phyloP scores from a whole-genome alignment of 2,888 invertebrate species.

The Sisyra nigra region DNA sequence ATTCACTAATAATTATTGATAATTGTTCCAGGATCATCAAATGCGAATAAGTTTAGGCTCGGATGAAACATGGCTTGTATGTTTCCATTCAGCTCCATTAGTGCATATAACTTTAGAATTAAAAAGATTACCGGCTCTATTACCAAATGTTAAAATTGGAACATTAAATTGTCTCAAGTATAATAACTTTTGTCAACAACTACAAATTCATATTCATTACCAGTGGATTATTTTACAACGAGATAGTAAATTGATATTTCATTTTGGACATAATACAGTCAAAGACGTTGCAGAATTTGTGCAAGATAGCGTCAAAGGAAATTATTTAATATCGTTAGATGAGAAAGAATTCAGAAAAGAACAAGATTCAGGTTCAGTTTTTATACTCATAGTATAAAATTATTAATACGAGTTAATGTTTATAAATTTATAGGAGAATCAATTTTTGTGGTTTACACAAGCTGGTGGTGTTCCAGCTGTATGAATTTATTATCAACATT shows the following conservation, averaged over 20 bases:
- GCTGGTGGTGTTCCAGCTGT: slow-evolving; percentile 68
- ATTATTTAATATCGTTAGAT: slow-evolving; percentile 43
- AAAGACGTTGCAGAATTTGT: slow-evolving; percentile 46
- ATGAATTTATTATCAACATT: slow-evolving; percentile 49
- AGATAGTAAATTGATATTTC: slow-evolving; percentile 59
- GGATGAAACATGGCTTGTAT: too few species aligned
- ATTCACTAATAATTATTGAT: too few species aligned
- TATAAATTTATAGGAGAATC: slow-evolving; percentile 20
- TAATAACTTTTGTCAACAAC: slow-evolving; percentile 35
- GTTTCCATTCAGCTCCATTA: too few species aligned
- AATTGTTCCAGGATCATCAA: too few species aligned
- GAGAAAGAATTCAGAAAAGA: slow-evolving; percentile 41
- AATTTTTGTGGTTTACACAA: slow-evolving; percentile 62
- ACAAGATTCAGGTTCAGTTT: slow-evolving; percentile 22
- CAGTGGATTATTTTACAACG: slow-evolving; percentile 58
- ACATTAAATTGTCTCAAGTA: slow-evolving; percentile 29
- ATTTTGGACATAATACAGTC: slow-evolving; percentile 43
- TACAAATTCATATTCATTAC: slow-evolving; percentile 43
- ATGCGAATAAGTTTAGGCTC: too few species aligned
- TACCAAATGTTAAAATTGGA: slow-evolving; percentile 36
- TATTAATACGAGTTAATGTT: background rate
- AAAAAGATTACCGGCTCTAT: slow-evolving; percentile 40
- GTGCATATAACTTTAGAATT: slow-evolving; percentile 26
- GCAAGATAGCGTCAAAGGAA: slow-evolving; percentile 36
- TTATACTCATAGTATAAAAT: background rate